These are phyloP conservation scores for Pterophyllum scalare DNA, from an alignment of 2,113 vertebrate genomes.

Conservation along the genomic window DNA sequence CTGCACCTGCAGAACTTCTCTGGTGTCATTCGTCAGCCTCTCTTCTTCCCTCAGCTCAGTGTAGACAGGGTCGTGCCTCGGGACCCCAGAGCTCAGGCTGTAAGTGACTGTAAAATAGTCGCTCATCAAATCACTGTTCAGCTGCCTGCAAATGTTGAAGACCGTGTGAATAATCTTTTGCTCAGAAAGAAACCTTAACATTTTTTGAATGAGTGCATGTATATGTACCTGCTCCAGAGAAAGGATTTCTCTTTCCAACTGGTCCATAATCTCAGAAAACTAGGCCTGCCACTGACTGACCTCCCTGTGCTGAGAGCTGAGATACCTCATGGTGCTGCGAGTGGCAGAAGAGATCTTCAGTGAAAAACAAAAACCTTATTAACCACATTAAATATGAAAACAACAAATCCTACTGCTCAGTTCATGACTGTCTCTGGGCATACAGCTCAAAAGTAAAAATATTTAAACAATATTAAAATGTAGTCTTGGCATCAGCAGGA, in stretches of 20 bases:
- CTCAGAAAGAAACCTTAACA: not conserved
- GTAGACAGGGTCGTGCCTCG: not conserved
- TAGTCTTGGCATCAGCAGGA: not conserved
- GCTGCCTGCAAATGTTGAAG: not conserved
- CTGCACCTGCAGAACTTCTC: slow-evolving; percentile 25
- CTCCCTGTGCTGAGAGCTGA: slow-evolving; percentile 11
- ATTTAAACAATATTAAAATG: not conserved
- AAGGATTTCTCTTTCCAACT: slow-evolving; percentile 7
- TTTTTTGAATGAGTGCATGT: not conserved
- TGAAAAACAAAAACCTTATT: not conserved
- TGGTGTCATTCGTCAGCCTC: not conserved
- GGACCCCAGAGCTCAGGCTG: not conserved
- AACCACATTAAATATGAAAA: no score
- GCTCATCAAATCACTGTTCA: slow-evolving; percentile 17
- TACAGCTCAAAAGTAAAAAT: not conserved
- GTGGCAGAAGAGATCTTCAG: slow-evolving; percentile 9
- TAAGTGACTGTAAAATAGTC: slow-evolving; percentile 6
- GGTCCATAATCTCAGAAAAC: slow-evolving; percentile 5
- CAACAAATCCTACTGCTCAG: no score
- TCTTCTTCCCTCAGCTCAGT: slow-evolving; percentile 2
- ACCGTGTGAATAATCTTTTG: not conserved
- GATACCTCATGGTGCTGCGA: slow-evolving; percentile 13
- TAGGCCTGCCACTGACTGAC: slow-evolving; percentile 32
- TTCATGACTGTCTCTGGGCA: not conserved
- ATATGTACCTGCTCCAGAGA: slow-evolving; percentile 16